Evolutionary conservation across 2,888 invertebrate species (phyloP).

Genomic region (Pediacus dermestoides): DNA sequence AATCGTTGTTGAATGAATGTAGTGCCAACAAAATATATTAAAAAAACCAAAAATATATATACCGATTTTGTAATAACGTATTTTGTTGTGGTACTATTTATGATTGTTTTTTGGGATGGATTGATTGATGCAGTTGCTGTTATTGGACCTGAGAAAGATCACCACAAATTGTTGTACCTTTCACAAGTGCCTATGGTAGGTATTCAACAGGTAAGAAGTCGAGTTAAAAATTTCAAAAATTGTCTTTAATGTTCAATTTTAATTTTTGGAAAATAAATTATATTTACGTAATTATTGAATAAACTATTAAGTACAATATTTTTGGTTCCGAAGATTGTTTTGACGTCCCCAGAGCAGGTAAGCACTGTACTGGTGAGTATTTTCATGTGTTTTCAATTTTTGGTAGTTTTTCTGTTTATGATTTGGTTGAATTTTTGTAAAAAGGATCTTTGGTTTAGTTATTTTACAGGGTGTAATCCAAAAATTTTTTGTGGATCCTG

Average conservation of each 20-base stretch:
- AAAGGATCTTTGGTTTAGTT: slow-evolving; percentile 15
- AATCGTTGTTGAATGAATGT: slow-evolving; percentile 7
- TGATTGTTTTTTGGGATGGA: too few relatives aligned
- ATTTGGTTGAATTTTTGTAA: slow-evolving; percentile 7
- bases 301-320: slow-evolving; percentile 11
- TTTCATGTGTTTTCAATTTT: slow-evolving; percentile 2
- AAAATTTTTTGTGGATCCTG: background rate
- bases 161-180: slow-evolving; percentile 57
- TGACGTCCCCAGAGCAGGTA: slow-evolving; percentile 38
- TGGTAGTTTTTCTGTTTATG: slow-evolving; percentile 8
- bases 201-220: slow-evolving; percentile 46
- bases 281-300: slow-evolving; percentile 6
- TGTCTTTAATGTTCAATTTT: background rate
- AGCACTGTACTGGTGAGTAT: slow-evolving; percentile 36
- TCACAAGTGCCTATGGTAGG: slow-evolving; percentile 57
- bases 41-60: too few relatives aligned
- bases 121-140: slow-evolving; percentile 50
- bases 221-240: background rate
- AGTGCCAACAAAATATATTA: slow-evolving; percentile 20
- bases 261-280: slow-evolving; percentile 4
- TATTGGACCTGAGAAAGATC: slow-evolving; percentile 57
- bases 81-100: slow-evolving; percentile 3
- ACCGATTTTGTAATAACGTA: too few relatives aligned
- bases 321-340: slow-evolving; percentile 37
- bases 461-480: too few relatives aligned